These are phyloP conservation scores for Anthoscopus minutus DNA, from an alignment of 2,113 vertebrate genomes.

Conservation along the genomic window DNA sequence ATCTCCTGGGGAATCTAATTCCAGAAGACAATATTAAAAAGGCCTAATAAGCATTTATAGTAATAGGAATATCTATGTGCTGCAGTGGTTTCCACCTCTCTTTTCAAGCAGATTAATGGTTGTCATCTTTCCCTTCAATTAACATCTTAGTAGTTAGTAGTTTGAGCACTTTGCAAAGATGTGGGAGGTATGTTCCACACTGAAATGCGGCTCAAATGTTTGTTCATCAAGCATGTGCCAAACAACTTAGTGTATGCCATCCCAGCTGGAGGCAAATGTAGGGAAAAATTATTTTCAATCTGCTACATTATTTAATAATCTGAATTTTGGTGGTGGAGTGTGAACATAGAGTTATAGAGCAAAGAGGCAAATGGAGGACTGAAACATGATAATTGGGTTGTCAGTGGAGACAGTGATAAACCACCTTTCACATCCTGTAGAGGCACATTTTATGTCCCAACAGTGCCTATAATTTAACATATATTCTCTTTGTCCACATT, in stretches of 20 bases:
- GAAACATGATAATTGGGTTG: not conserved
- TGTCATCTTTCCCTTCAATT: not conserved
- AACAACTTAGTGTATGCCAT: not conserved
- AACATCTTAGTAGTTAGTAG: not conserved
- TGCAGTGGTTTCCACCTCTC: not conserved
- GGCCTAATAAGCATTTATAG: conserved; percentile 11
- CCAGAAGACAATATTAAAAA: conserved; percentile 23
- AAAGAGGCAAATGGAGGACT: not conserved
- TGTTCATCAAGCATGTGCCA: not conserved
- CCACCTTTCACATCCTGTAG: not conserved
- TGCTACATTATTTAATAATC: not conserved
- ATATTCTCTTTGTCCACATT: not conserved
- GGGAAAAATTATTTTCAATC: not conserved
- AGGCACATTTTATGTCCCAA: not conserved
- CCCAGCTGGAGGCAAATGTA: not conserved
- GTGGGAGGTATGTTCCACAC: not conserved
- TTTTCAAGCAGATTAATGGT: conserved; percentile 1
- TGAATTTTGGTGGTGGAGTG: not conserved
- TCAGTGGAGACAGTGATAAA: not conserved
- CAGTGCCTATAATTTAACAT: not conserved
- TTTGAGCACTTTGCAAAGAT: not conserved
- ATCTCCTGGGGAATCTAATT: not conserved
- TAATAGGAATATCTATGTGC: not conserved
- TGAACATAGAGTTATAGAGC: not conserved
- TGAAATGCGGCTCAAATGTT: not conserved